Evolutionary conservation across 2,888 invertebrate species (phyloP), one percentile per base, ranked within the genome.

Genomic region (Branchipolynoe longqiensis): DNA sequence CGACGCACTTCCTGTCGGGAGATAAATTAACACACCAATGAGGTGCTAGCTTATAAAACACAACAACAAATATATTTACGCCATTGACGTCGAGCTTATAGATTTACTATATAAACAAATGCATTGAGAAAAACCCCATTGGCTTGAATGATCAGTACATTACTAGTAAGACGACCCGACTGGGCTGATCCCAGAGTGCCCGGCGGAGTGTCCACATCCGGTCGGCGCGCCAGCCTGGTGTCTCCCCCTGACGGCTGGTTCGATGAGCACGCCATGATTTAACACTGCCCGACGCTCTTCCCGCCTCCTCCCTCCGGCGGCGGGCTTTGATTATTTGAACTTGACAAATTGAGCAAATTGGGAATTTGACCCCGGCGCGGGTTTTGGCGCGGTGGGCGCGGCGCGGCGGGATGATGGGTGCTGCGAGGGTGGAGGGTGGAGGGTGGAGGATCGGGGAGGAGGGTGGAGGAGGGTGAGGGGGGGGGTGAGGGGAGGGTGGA

Each of bases 291-390:
- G 73, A 36, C 1, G n/a, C 73, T 22, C 73, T 8, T n/a, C 73
- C 41, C 22, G 41, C 1, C 33, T 33, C 38, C 38, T 73, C 38
- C 73, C 40, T n/a, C 6, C 48, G 28, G 31, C 78, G 6, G 48
- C 48, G 48, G n/a, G 25, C 78, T 78, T 78, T 78, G 78, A 78
- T 78, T 78, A 78, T 78, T 78, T 78, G 78, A 78, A 78, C 78
- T 78, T 78, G 78, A 78, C 78, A 78, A 78, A 78, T 78, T 54
- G 78, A 78, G 78, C 78, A 78, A 78, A 78, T 78, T 78, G 78
- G 78, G 48, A 48, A 48, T 78, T 41, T 48, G 78, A 48, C 78
- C 54, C 78, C 14, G 78, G 28, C 12, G 69, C 6, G 41, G 78
- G 78, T 41, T 25, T 22, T 38, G 41, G 62, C 6, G 62, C 8